Evolutionary conservation across 35 echinoderm and acorn worm species (phyloP), one percentile per base, ranked within the genome.

Genomic region (Ophiothrix spiculata): DNA sequence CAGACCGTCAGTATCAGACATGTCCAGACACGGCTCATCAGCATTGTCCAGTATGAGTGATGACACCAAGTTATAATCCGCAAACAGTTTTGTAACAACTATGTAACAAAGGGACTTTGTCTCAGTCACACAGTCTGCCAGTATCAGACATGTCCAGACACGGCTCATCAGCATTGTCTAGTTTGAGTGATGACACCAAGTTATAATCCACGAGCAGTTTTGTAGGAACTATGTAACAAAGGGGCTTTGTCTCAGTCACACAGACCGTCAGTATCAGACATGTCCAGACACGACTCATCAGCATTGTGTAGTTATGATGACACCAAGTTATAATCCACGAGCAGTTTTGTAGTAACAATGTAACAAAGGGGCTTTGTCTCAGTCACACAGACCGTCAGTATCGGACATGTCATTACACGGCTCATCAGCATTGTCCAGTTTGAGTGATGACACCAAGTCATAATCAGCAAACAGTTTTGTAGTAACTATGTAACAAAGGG

Each of bases 301-400:
- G 33, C 82, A 84, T 3, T 56, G 21, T 16, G 39, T n/a, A 21
- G 19, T 33, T 31, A 41, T 39, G 84, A 86, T 14, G 84, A 86
- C 36, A 86, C 84, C 76, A 86, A 77, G 31, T 85, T 85, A 85
- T 85, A 85, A n/a, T n/a, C n/a, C n/a, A n/a, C n/a, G n/a, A n/a
- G n/a, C n/a, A n/a, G n/a, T n/a, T n/a, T n/a, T n/a, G n/a, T n/a
- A n/a, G n/a, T n/a, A n/a, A n/a, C n/a, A n/a, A n/a, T n/a, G n/a
- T n/a, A n/a, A n/a, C n/a, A n/a, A n/a, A n/a, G n/a, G n/a, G n/a
- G n/a, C n/a, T n/a, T n/a, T n/a, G n/a, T 84, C 81, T 15, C 60
- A 69, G 25, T n/a, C 60, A 69, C 60, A 69, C 29, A 15, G 80
- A 80, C 76, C 33, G 33, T 56, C 6, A 64, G 38, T 21, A n/a